These are phyloP conservation scores for Eira barbara DNA, from an alignment of 2,113 vertebrate species.

Conservation along the genomic window DNA sequence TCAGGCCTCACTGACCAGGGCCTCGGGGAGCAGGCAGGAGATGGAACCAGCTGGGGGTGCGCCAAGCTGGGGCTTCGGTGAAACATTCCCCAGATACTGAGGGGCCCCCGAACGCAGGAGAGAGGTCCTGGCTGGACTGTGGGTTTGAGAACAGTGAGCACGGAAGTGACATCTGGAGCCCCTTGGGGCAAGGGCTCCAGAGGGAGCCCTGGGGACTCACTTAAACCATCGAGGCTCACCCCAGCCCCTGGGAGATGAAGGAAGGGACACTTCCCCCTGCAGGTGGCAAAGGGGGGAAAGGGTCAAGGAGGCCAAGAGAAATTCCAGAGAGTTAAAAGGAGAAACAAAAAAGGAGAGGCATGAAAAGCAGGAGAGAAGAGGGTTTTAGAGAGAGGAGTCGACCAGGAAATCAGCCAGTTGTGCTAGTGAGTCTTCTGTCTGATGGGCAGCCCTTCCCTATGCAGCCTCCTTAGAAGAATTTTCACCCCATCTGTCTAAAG, in stretches of 20 bases:
- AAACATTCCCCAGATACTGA: background rate
- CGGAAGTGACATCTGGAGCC: background rate
- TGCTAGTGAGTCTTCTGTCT: background rate
- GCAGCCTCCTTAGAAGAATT: background rate
- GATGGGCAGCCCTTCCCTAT: background rate
- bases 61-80: background rate
- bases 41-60: background rate
- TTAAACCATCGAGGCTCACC: background rate
- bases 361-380: background rate
- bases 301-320: background rate
- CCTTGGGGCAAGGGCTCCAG: rapidly evolving
- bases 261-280: background rate
- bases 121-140: background rate
- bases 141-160: background rate
- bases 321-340: background rate
- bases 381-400: background rate
- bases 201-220: too few species aligned
- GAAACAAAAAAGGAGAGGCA: background rate
- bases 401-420: background rate
- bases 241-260: background rate
- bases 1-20: background rate
- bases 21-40: background rate
- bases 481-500: background rate
- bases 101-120: background rate
- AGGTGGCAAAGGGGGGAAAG: background rate